A percentile compares a stretch with the other conserved stretches of the same genome.
These are phyloP conservation scores for Mus pahari DNA, from an alignment of 2,113 vertebrate genomes.

Conservation along the genomic window DNA sequence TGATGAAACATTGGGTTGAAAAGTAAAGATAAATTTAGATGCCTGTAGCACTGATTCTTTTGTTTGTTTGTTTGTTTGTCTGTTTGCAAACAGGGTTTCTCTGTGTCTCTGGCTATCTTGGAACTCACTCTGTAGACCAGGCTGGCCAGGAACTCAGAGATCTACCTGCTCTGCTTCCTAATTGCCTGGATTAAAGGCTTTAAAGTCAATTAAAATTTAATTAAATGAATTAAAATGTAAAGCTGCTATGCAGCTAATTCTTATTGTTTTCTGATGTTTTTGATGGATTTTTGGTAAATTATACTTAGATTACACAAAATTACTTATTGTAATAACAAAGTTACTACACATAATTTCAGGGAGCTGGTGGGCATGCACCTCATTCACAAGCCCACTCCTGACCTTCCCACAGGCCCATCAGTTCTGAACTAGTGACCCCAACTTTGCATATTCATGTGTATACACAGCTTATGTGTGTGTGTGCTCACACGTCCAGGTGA, in stretches of 20 bases:
- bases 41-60: not conserved
- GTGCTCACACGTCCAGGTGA: not conserved
- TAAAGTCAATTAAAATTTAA: not conserved
- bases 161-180: not conserved
- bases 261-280: not conserved
- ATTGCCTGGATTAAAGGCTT: not conserved
- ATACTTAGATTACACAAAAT: not conserved
- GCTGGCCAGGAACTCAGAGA: not conserved
- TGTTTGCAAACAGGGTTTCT: not conserved
- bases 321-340: too few species aligned
- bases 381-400: not conserved
- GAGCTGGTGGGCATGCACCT: not conserved
- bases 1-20: not conserved
- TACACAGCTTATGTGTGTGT: not conserved
- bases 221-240: not conserved
- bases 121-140: not conserved
- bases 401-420: not conserved
- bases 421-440: not conserved
- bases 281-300: not conserved
- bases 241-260: not conserved
- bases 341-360: not conserved
- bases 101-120: not conserved
- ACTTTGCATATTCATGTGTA: not conserved
- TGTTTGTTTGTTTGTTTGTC: too few species aligned
- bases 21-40: slow-evolving; percentile 31